Conservation (phyloP, 2,113 vertebrate species). For the Pteruthius melanotis region DNA sequence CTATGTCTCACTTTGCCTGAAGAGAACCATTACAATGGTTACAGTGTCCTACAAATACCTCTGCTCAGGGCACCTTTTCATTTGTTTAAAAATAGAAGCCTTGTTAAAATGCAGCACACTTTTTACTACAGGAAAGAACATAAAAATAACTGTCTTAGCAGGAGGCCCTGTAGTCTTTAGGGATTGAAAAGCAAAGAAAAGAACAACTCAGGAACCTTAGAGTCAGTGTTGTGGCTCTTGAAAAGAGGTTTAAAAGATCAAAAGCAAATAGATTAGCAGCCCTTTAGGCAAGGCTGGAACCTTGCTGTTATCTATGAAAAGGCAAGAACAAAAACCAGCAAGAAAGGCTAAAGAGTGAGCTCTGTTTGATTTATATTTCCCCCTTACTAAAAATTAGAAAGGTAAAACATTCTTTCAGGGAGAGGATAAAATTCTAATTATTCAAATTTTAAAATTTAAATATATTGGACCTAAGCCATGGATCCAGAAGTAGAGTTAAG, state of each 20-base stretch:
- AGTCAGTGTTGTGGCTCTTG: background rate
- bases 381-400: background rate
- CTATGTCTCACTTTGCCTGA: background rate
- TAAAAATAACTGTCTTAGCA: background rate
- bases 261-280: background rate
- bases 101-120: background rate
- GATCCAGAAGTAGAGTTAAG: background rate
- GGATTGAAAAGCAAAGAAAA: slow-evolving; percentile 2
- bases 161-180: background rate
- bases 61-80: background rate
- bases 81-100: background rate
- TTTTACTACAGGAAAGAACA: background rate
- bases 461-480: background rate
- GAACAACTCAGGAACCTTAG: background rate
- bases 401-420: accelerated
- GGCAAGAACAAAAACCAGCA: background rate
- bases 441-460: background rate
- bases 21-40: background rate
- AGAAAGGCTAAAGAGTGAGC: background rate
- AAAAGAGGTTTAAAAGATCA: background rate
- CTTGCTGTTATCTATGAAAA: background rate
- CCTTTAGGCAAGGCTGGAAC: background rate
- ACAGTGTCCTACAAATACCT: background rate
- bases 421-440: background rate
- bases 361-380: background rate